A percentile compares a stretch with the other conserved stretches of the same genome.
phyloP scores from a whole-genome alignment of 2,113 vertebrate species.

The Brienomyrus brachyistius region DNA sequence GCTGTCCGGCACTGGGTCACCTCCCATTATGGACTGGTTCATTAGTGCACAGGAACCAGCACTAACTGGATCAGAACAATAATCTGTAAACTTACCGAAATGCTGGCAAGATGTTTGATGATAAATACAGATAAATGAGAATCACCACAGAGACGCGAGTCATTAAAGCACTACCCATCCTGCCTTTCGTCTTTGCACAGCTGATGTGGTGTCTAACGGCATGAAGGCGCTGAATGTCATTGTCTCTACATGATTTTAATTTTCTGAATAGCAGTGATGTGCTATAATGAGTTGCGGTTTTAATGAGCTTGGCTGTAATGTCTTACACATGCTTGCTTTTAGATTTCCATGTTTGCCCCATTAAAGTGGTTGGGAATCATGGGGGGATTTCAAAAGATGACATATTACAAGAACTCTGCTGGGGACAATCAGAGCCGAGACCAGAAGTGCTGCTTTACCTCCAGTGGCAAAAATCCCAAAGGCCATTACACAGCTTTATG shows the following conservation, averaged over 20 bases:
- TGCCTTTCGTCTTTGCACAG: not conserved
- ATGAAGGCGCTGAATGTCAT: constrained; percentile 40
- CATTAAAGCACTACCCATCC: not conserved
- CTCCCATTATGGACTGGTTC: constrained; percentile 42
- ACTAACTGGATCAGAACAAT: constrained; percentile 19
- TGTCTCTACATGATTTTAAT: constrained; percentile 20
- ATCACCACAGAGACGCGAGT: not conserved
- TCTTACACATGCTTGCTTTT: constrained; percentile 18
- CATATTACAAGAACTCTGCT: not conserved
- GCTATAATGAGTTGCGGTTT: constrained; percentile 19
- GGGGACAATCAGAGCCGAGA: not conserved
- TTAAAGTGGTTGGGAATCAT: not conserved
- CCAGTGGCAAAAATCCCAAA: not conserved
- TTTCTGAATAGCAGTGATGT: constrained; percentile 27
- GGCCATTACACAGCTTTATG: not conserved
- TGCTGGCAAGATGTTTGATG: not conserved
- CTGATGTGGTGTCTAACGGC: constrained; percentile 37
- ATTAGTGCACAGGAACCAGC: constrained; percentile 25
- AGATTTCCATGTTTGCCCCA: not conserved
- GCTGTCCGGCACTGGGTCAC: constrained; percentile 50
- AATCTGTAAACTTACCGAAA: not conserved
- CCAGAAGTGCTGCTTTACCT: not conserved
- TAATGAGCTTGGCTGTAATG: constrained; percentile 27
- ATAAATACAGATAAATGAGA: not conserved
- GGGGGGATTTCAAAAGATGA: not conserved